A percentile compares a stretch with the other conserved stretches of the same genome.
These are phyloP conservation scores for Epinotia brunnichana DNA, from an alignment of 2,888 invertebrate species.

Conservation along the genomic window DNA sequence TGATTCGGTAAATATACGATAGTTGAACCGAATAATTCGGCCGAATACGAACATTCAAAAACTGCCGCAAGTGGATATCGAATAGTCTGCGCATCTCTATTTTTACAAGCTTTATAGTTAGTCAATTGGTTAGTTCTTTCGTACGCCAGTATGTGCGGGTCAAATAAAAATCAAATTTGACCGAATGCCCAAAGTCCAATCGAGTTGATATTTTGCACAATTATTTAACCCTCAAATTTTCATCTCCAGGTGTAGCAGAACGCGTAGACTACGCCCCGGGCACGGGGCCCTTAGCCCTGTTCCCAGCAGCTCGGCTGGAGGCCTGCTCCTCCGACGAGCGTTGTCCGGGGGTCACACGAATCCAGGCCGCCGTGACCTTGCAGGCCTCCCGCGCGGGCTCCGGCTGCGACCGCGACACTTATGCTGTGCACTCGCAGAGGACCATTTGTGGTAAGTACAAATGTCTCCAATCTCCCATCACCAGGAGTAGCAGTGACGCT, in stretches of 20 bases:
- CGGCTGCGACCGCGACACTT: conserved; percentile 97
- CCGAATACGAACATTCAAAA: too few relatives aligned
- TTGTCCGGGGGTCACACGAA: conserved; percentile 88
- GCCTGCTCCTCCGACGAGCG: conserved; percentile 95
- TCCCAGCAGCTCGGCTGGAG: conserved; percentile 94
- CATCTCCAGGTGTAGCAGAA: conserved; percentile 87
- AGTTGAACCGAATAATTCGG: too few relatives aligned
- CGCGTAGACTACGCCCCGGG: conserved; percentile 94
- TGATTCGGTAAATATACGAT: too few relatives aligned
- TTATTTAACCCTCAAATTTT: neutral
- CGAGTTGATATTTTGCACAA: too few relatives aligned
- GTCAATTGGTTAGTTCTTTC: too few relatives aligned
- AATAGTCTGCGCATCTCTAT: too few relatives aligned
- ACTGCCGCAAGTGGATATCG: too few relatives aligned
- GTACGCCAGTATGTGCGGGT: too few relatives aligned
- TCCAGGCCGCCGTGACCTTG: conserved; percentile 86
- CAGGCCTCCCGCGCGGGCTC: conserved; percentile 95
- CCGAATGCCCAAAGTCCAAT: too few relatives aligned
- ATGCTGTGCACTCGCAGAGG: conserved; percentile 92
- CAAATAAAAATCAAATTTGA: too few relatives aligned
- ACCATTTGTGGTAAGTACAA: conserved; percentile 89
- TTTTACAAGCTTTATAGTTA: too few relatives aligned
- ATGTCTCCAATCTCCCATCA: neutral
- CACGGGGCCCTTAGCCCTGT: conserved; percentile 90
- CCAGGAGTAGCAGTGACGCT: too few relatives aligned